phyloP scores from a whole-genome alignment of 2,113 vertebrate species.

The Anthoscopus minutus region DNA sequence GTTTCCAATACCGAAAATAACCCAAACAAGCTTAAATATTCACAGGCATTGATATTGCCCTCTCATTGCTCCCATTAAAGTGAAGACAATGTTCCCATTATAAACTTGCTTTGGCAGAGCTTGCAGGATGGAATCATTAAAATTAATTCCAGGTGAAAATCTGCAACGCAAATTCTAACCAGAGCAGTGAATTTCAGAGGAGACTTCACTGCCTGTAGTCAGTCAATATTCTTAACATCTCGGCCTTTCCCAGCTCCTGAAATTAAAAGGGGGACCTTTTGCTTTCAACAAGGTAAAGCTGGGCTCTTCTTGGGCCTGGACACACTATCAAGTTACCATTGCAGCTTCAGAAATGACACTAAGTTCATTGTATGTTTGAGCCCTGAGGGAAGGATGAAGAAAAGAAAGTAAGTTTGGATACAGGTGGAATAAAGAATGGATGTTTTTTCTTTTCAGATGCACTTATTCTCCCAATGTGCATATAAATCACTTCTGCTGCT shows the following conservation, averaged over 20 bases:
- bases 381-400: neutral
- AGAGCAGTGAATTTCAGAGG: neutral
- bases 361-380: neutral
- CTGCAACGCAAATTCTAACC: neutral
- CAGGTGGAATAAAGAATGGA: neutral
- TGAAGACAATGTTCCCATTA: neutral
- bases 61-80: neutral
- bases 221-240: neutral
- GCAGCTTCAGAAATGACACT: neutral
- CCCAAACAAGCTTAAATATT: neutral
- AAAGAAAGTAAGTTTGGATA: neutral
- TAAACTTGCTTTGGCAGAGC: neutral
- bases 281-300: neutral
- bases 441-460: neutral
- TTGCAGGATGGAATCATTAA: neutral
- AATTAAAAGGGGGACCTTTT: neutral
- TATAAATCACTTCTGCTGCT: slow-evolving; percentile 27
- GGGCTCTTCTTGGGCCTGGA: neutral
- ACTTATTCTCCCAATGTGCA: neutral
- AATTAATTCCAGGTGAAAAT: slow-evolving; percentile 27
- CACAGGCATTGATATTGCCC: neutral
- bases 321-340: neutral
- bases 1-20: neutral
- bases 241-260: neutral
- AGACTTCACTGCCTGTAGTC: neutral